Evolutionary conservation across 1,140 invertebrate species (phyloP).

Genomic region (Conus betulinus): DNA sequence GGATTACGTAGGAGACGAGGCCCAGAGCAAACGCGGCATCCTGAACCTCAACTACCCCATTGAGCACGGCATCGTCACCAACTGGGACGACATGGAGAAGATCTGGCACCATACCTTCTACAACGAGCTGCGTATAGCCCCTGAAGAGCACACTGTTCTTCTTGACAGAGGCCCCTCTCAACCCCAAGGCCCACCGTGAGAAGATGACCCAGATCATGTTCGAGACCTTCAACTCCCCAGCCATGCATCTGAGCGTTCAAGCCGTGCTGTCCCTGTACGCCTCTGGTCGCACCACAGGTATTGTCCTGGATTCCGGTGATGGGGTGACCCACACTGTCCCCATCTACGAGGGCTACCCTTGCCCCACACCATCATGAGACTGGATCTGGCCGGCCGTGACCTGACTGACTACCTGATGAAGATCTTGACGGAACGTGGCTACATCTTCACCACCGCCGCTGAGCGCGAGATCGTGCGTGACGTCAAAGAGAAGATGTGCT

Average conservation of each 20-base stretch:
- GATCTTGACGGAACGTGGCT: slow-evolving; percentile 93
- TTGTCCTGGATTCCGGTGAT: slow-evolving; percentile 93
- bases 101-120: slow-evolving; percentile 88
- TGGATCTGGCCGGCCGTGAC: slow-evolving; percentile 94
- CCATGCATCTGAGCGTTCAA: slow-evolving; percentile 81
- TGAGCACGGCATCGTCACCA: slow-evolving; percentile 80
- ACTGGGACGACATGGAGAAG: slow-evolving; percentile 90
- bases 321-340: slow-evolving; percentile 96
- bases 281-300: slow-evolving; percentile 95
- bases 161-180: slow-evolving; percentile 78
- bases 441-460: slow-evolving; percentile 92
- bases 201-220: slow-evolving; percentile 79
- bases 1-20: slow-evolving; percentile 86
- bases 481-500: slow-evolving; percentile 91
- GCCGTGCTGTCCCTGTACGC: slow-evolving; percentile 94
- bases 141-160: slow-evolving; percentile 78
- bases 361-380: slow-evolving; percentile 87
- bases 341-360: slow-evolving; percentile 87
- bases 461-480: slow-evolving; percentile 79
- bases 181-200: slow-evolving; percentile 76
- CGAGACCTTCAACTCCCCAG: slow-evolving; percentile 91
- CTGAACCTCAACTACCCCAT: slow-evolving; percentile 93
- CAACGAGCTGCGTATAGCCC: slow-evolving; percentile 94
- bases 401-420: slow-evolving; percentile 98
- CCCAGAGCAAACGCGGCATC: slow-evolving; percentile 92